Evolutionary conservation across 2,113 vertebrate genomes (phyloP), one percentile per base, ranked within the genome.

Genomic region (Mus musculus): DNA sequence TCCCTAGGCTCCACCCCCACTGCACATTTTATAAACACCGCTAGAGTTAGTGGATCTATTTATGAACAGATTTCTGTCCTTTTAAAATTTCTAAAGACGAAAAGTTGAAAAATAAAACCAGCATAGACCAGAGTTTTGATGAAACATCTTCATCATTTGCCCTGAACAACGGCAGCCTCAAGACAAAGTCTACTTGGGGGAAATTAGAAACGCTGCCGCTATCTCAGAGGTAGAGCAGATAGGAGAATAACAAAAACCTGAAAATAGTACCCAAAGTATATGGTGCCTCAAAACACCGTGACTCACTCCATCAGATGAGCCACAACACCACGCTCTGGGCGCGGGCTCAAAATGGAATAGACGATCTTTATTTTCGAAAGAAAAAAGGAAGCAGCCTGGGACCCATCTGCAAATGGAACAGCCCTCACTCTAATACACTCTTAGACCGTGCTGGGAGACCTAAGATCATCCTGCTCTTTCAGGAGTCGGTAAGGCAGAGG

Each of bases 201-300:
- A 59, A 67, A 94, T 85, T 2, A 39, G 9, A 52, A 71, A 63
- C 56, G 46, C 61, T n/a, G n/a, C 22, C 30, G 90, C n/a, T 2
- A 19, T 46, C n/a, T 86, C 67, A 91, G 49, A 93, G 90, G 39
- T 54, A 46, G 42, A 28, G 24, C 46, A 90, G 33, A 81, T 90
- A 72, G 63, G 72, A 90, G 28, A 90, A 52, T 11, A 73, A 89
- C 5, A 91, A 73, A 89, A 91, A 69, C 67, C 19, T 90, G 71
- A 93, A 95, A 92, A 96, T 5, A 80, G 54, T 39, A 91, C 20
- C 52, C 49, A 96, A 94, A 96, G 30, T 14, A 6, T 73, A 91
- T 16, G 54, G 28, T 78, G 20, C 59, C 95, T 93, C 39, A 94
- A 91, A 95, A 81, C 39, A 91, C 24, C 42, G 46, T 39, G 49